A percentile compares a stretch with the other conserved stretches of the same genome.
phyloP scores from a whole-genome alignment of 2,113 vertebrate species.

The Mobula birostris region DNA sequence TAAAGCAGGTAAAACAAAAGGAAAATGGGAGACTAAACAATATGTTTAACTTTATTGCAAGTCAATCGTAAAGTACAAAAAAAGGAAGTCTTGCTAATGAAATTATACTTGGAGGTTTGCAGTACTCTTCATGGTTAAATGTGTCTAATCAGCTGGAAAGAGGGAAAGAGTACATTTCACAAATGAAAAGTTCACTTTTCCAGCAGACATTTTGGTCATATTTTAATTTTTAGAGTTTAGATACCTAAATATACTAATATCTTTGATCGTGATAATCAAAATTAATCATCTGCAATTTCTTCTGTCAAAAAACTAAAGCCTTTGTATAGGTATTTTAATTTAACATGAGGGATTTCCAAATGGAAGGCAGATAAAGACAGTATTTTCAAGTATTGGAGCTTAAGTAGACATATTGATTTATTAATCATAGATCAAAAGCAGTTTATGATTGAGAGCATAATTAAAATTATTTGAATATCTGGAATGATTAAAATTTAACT shows the following conservation, averaged over 20 bases:
- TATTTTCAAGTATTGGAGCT: background rate
- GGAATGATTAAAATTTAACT: background rate
- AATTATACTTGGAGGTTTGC: too few relatives aligned
- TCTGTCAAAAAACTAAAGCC: background rate
- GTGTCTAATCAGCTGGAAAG: too few relatives aligned
- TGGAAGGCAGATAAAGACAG: background rate
- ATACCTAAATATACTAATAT: background rate
- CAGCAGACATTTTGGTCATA: background rate
- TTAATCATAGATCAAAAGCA: background rate
- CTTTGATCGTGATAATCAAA: background rate
- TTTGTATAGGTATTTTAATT: background rate
- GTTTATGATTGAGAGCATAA: background rate
- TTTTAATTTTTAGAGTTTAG: background rate
- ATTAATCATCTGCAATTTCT: background rate
- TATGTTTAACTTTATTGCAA: too few relatives aligned
- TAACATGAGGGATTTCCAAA: background rate
- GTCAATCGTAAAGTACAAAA: too few relatives aligned
- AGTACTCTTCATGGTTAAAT: too few relatives aligned
- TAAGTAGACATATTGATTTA: background rate
- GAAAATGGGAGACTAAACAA: too few relatives aligned
- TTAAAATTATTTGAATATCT: background rate
- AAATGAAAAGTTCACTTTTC: too few relatives aligned
- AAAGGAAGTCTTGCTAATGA: too few relatives aligned
- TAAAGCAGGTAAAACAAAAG: too few relatives aligned
- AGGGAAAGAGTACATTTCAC: too few relatives aligned